Percentiles rank a stretch among this genome's conserved stretches.
Evolutionary conservation across 2,113 vertebrate genomes (phyloP).

Genomic region (Lophochroa leadbeateri): DNA sequence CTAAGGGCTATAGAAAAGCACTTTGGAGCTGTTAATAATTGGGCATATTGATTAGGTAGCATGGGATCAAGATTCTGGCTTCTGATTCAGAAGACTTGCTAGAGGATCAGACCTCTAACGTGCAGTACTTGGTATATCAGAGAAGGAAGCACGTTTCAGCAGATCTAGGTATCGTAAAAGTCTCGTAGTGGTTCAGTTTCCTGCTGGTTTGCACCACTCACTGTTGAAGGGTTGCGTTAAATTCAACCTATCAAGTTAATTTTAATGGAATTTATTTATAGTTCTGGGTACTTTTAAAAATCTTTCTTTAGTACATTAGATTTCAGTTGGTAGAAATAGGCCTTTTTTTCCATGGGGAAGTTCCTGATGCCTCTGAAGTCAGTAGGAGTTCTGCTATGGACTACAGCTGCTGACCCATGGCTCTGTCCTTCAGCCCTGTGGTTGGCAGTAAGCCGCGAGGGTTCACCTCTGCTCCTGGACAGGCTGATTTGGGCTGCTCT

Average conservation of each 20-base stretch:
- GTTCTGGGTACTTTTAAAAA: background rate
- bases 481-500: background rate
- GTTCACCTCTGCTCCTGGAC: background rate
- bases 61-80: background rate
- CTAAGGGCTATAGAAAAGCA: background rate
- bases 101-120: background rate
- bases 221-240: background rate
- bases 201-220: background rate
- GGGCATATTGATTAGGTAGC: background rate
- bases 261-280: background rate
- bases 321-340: background rate
- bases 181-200: background rate
- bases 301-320: background rate
- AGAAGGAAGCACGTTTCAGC: background rate
- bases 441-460: background rate
- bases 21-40: background rate
- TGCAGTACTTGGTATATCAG: background rate
- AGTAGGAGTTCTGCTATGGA: background rate
- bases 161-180: background rate
- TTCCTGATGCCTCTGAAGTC: background rate
- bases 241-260: background rate
- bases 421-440: background rate
- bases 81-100: background rate
- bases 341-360: accelerated
- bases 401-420: background rate